A percentile compares a stretch with the other conserved stretches of the same genome.
Conservation (phyloP, 2,113 vertebrate species). For the Ia io region DNA sequence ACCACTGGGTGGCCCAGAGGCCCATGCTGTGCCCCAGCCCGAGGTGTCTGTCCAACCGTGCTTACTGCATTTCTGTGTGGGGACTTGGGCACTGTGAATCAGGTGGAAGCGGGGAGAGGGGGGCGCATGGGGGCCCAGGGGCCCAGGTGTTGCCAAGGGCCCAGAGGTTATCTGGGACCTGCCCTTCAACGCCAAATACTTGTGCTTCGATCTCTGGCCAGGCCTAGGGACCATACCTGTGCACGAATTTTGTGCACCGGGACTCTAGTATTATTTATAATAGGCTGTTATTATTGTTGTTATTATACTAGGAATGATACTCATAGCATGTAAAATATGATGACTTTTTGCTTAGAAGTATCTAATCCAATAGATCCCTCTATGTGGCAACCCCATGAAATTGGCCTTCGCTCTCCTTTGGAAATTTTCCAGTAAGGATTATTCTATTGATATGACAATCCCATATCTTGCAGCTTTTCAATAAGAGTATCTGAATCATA, state of each 20-base stretch:
- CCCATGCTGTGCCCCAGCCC: no score
- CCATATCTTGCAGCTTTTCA: neutral
- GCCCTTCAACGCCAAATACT: no score
- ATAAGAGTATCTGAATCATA: neutral
- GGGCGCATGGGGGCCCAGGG: no score
- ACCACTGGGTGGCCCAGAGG: no score
- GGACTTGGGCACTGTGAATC: no score
- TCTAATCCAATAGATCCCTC: neutral
- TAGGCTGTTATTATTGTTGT: neutral
- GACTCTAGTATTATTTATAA: neutral
- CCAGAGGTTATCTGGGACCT: no score
- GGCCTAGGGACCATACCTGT: no score
- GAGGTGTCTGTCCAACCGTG: fast-evolving
- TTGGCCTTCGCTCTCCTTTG: neutral
- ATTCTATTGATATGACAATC: neutral
- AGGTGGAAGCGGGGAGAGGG: no score
- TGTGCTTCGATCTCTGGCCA: no score
- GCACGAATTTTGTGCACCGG: no score
- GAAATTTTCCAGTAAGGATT: neutral
- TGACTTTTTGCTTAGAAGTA: neutral
- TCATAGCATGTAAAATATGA: neutral
- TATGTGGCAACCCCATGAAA: neutral
- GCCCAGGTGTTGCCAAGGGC: no score
- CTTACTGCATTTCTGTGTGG: no score
- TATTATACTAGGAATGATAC: neutral